Base-by-base conservation (phyloP, 2,888 invertebrate species). In the Andrena praecox region DNA sequence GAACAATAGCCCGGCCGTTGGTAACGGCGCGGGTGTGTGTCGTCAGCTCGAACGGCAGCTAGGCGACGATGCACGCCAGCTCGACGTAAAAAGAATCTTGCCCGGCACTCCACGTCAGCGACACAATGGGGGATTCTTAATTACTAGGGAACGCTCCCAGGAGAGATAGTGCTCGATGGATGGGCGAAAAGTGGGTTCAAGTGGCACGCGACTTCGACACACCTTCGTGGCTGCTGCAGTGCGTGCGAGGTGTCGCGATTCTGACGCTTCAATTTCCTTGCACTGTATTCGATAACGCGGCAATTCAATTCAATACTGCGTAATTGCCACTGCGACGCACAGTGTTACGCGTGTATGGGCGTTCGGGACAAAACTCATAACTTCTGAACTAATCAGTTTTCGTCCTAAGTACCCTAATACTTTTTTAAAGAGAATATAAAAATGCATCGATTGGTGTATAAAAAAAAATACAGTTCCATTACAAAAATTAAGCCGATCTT, bases 1-100 rank as follows among this genome's bases (percentile, higher is more conserved):
- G 74, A 80, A 87, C 80, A 82, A 77, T 80, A 62, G 75, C 75
- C 42, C 59, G 56, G 70, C 16, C 12, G 29, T 63, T 33, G 31
- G 12, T 54, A 66, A 27, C 33, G 6, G n/a, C 10, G 10, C 6
- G 16, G 10, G 29, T 24, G 60, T 50, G 16, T 54, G 59, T 20
- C 33, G 29, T 20, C 48, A 33, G 54, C 20, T 42, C 31, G n/a
- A 50, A 3, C 29, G 12, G 8, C 16, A 16, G 1, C 68, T 33
- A 16, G 33, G 4, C 16, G 42, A 24, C 0, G n/a, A 27, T 12
- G 31, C 16, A 54, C 33, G 52, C 31, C 42, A 20, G 16, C 24
- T 29, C n/a, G 2, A 29, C 54, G 33, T 33, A 56, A 69, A 50
- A 78, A 31, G 68, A 31, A 33, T 24, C 31, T 63, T n/a, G n/a